Evolutionary conservation across 2,797 vertebrate species (phyloP).

Genomic region (Onychomys torridus): DNA sequence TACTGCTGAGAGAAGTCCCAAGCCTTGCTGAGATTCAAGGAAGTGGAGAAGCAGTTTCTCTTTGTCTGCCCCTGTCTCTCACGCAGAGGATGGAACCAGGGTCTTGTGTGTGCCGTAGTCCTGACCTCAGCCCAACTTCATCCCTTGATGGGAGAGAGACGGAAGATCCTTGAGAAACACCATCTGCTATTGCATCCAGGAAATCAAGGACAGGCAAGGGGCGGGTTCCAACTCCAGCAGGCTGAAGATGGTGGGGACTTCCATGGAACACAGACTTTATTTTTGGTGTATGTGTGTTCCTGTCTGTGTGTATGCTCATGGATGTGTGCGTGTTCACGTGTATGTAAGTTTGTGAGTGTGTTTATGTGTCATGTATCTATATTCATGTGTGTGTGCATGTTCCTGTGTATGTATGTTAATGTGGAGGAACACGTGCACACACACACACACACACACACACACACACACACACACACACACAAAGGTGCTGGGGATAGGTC

Average conservation of each 20-base stretch:
- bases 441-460: no score
- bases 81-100: not conserved
- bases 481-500: not conserved
- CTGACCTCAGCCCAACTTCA: not conserved
- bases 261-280: not conserved
- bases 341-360: not conserved
- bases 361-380: not conserved
- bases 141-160: not conserved
- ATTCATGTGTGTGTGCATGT: not conserved
- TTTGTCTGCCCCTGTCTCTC: not conserved
- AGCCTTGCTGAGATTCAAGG: not conserved
- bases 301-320: not conserved
- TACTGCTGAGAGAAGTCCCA: not conserved
- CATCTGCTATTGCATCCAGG: not conserved
- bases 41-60: not conserved
- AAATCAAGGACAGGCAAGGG: not conserved
- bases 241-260: not conserved
- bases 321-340: not conserved
- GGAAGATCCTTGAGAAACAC: not conserved
- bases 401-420: not conserved
- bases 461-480: no score
- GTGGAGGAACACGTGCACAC: not conserved
- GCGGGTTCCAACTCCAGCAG: not conserved
- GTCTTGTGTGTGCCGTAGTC: not conserved
- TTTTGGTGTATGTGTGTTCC: not conserved